phyloP scores from a whole-genome alignment of 2,113 vertebrate genomes.

The Machaerirhynchus nigripectus region DNA sequence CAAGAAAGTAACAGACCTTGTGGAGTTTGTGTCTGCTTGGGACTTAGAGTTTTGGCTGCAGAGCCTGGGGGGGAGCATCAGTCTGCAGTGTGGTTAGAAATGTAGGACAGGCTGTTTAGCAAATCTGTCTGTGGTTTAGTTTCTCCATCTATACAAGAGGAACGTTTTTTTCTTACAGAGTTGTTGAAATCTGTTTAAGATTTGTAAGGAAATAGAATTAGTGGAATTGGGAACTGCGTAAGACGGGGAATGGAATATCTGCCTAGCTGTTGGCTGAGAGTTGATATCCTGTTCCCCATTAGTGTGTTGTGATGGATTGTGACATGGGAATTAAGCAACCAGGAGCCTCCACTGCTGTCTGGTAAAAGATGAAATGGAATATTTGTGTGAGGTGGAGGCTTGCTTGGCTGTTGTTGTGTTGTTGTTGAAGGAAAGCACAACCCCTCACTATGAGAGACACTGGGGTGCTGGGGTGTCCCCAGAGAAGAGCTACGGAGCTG shows the following conservation, averaged over 20 bases:
- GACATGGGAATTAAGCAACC: not conserved
- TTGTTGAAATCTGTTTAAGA: not conserved
- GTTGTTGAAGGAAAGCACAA: not conserved
- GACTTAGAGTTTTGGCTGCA: not conserved
- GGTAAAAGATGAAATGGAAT: not conserved
- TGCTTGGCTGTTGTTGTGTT: not conserved
- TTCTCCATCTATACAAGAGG: not conserved
- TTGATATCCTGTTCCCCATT: not conserved
- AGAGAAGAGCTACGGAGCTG: fast-evolving
- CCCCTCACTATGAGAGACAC: not conserved
- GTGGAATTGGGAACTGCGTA: not conserved
- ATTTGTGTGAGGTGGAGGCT: not conserved
- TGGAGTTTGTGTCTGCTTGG: not conserved
- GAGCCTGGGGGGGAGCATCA: not conserved
- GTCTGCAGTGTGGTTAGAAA: not conserved
- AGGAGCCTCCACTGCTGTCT: not conserved
- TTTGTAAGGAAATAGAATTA: not conserved
- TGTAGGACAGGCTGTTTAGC: not conserved
- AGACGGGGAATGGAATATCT: not conserved
- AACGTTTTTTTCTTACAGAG: not conserved
- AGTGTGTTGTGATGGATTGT: not conserved
- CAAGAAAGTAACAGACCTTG: not conserved
- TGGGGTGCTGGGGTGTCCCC: not conserved
- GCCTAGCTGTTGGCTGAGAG: not conserved
- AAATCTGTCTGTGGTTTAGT: not conserved